Percentiles rank a stretch among this genome's conserved stretches.
Evolutionary conservation across 1,140 invertebrate species (phyloP).

Genomic region (Drosophila bocqueti): DNA sequence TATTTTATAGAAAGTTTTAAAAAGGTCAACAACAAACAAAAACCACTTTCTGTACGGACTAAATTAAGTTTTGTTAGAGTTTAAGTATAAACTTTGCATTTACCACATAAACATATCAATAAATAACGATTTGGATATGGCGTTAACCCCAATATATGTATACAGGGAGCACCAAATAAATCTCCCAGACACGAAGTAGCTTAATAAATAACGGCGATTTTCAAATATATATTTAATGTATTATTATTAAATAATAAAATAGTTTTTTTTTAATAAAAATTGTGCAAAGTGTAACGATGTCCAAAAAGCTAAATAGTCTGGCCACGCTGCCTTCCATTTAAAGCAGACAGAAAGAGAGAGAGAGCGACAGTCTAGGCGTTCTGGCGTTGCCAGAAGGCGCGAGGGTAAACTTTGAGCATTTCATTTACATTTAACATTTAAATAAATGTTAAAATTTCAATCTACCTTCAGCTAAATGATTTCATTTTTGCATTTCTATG

Average conservation of each 20-base stretch:
- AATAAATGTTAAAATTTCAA: background rate
- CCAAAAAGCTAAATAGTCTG: background rate
- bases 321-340: background rate
- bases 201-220: background rate
- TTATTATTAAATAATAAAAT: too few species aligned
- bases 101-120: slow-evolving; percentile 1
- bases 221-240: background rate
- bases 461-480: background rate
- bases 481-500: background rate
- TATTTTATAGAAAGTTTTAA: background rate
- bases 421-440: background rate
- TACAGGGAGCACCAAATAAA: too few species aligned
- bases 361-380: background rate
- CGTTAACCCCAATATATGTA: too few species aligned
- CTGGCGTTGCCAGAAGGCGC: background rate
- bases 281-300: background rate
- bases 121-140: background rate
- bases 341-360: background rate
- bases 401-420: background rate
- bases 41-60: background rate
- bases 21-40: background rate
- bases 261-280: background rate
- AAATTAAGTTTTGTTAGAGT: background rate
- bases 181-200: too few species aligned
- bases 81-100: background rate